phyloP scores from a whole-genome alignment of 2,888 invertebrate species.

The Andrena bucephala region DNA sequence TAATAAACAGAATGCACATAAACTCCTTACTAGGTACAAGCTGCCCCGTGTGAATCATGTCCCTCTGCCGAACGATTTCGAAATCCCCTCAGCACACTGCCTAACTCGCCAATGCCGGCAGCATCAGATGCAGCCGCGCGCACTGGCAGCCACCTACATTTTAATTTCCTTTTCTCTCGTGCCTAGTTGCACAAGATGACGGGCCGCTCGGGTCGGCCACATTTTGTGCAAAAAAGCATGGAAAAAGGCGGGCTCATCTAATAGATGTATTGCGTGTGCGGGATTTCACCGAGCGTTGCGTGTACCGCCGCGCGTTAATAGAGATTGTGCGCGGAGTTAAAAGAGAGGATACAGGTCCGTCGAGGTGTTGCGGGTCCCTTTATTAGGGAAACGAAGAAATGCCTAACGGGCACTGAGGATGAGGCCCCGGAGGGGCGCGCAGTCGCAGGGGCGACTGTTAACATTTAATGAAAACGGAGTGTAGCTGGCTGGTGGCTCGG shows the following conservation, averaged over 20 bases:
- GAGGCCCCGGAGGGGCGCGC: constrained; percentile 12
- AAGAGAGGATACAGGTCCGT: neutral
- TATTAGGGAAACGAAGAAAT: constrained; percentile 43
- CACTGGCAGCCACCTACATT: neutral
- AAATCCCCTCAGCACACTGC: too few species aligned
- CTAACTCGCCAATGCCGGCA: neutral
- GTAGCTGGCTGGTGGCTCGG: constrained; percentile 70
- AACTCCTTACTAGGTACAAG: too few species aligned
- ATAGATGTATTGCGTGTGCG: constrained; percentile 17
- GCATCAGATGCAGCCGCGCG: neutral
- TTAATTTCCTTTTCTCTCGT: neutral
- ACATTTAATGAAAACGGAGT: constrained; percentile 80
- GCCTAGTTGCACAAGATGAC: neutral
- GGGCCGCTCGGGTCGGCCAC: neutral
- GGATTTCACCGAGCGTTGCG: constrained; percentile 18
- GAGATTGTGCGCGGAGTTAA: constrained; percentile 6
- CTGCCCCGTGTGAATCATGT: too few species aligned
- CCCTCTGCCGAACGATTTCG: too few species aligned
- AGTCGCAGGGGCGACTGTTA: constrained; percentile 43
- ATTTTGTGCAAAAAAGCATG: constrained; percentile 6
- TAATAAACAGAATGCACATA: too few species aligned
- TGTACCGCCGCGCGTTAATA: constrained; percentile 25
- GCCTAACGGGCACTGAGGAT: constrained; percentile 23
- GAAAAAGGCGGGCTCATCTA: constrained; percentile 4
- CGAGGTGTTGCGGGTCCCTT: constrained; percentile 14